phyloP scores from a whole-genome alignment of 2,113 vertebrate genomes.

The Eublepharis macularius region DNA sequence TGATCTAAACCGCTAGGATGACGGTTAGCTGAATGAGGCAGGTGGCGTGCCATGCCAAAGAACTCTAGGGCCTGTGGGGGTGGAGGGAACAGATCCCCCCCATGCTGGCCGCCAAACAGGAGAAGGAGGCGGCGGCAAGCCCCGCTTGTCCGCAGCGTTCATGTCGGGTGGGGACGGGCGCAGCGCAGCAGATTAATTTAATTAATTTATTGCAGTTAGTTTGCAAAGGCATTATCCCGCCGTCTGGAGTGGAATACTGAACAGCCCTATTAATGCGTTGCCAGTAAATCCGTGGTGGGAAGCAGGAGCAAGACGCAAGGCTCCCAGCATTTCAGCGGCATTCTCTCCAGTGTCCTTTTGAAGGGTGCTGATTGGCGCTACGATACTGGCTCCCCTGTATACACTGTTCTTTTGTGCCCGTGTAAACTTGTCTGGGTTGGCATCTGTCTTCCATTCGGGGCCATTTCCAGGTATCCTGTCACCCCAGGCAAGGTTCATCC shows the following conservation, averaged over 20 bases:
- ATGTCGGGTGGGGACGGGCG: slow-evolving; percentile 61
- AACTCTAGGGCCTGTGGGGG: slow-evolving; percentile 46
- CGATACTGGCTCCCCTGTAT: slow-evolving; percentile 53
- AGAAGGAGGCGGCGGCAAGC: slow-evolving; percentile 15
- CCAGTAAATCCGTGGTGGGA: slow-evolving; percentile 67
- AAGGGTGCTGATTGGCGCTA: slow-evolving; percentile 63
- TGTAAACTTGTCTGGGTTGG: slow-evolving; percentile 67
- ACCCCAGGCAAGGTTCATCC: too few species aligned
- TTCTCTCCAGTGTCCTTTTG: slow-evolving; percentile 60
- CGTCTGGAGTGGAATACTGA: slow-evolving; percentile 70
- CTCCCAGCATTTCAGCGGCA: slow-evolving; percentile 57
- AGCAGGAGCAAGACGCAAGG: slow-evolving; percentile 45
- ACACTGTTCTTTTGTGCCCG: slow-evolving; percentile 22
- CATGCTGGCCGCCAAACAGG: neutral
- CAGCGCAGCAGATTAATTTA: slow-evolving; percentile 68
- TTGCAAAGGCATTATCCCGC: slow-evolving; percentile 62
- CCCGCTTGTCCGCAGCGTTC: slow-evolving; percentile 60
- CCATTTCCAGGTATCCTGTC: too few species aligned
- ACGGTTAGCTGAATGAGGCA: slow-evolving; percentile 76
- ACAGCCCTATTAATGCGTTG: slow-evolving; percentile 71
- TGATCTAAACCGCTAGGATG: slow-evolving; percentile 76
- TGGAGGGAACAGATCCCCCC: neutral
- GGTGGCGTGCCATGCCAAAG: slow-evolving; percentile 69
- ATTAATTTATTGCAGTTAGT: slow-evolving; percentile 72
- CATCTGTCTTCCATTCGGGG: slow-evolving; percentile 51